Percentiles rank a stretch among this genome's conserved stretches.
Evolutionary conservation across 2,888 invertebrate genomes (phyloP).

Genomic region (Geophilus truncorum): DNA sequence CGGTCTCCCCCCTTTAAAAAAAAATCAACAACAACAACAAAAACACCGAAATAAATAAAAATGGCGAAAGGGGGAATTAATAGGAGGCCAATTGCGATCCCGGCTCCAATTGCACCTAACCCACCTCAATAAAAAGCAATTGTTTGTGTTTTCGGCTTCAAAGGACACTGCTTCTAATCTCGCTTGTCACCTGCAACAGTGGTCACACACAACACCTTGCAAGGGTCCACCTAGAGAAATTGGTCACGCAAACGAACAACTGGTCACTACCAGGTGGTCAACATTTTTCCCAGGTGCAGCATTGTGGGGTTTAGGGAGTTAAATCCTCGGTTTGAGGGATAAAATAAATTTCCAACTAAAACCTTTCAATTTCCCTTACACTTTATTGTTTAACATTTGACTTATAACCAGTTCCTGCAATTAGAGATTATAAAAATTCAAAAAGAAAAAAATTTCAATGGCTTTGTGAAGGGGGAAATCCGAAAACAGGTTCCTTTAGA

Average conservation of each 20-base stretch:
- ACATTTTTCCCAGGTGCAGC: not conserved
- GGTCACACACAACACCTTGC: constrained; percentile 9
- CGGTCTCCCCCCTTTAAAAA: not conserved
- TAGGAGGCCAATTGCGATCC: not conserved
- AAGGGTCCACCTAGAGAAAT: not conserved
- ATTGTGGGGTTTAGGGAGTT: not conserved
- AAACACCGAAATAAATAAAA: not conserved
- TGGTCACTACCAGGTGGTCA: not conserved
- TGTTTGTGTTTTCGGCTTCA: not conserved
- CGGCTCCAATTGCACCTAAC: not conserved
- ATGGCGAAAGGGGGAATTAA: not conserved
- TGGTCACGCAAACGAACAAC: not conserved
- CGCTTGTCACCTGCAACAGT: not conserved
- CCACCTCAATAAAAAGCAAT: not conserved
- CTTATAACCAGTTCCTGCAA: not conserved
- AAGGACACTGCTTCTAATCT: constrained; percentile 7
- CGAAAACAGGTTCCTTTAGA: not conserved
- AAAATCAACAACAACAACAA: not conserved
- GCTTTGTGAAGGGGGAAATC: too few species aligned
- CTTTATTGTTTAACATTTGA: not conserved
- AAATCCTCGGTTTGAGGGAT: not conserved
- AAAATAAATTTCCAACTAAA: not conserved
- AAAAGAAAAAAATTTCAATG: not conserved
- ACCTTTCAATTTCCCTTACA: not conserved
- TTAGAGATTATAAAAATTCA: not conserved